phyloP scores from a whole-genome alignment of 2,113 vertebrate genomes.

The Nibea albiflora region DNA sequence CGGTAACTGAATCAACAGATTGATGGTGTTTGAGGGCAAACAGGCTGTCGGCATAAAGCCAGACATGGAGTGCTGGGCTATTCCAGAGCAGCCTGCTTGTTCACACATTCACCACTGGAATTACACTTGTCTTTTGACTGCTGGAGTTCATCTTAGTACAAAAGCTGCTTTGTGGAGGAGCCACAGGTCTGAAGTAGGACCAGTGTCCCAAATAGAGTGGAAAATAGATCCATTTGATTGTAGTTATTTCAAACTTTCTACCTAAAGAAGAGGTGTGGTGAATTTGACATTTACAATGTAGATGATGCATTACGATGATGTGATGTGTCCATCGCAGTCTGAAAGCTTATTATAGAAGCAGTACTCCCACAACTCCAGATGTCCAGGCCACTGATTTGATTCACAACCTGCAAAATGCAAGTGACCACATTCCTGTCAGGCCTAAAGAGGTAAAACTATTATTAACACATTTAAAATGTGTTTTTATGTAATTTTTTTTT shows the following conservation, averaged over 20 bases:
- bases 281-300: not conserved
- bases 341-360: not conserved
- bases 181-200: not conserved
- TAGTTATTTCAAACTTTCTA: not conserved
- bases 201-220: not conserved
- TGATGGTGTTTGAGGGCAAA: conserved; percentile 59
- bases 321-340: not conserved
- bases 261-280: not conserved
- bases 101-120: conserved; percentile 22
- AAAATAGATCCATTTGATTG: not conserved
- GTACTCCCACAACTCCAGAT: no score
- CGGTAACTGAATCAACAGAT: conserved; percentile 49
- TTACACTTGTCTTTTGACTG: conserved; percentile 24
- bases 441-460: no score
- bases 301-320: not conserved
- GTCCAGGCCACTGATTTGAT: no score
- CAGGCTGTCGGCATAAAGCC: conserved; percentile 32
- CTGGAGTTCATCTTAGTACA: conserved; percentile 22
- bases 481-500: no score
- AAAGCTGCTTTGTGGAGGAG: conserved; percentile 19
- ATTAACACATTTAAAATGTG: no score
- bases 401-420: no score
- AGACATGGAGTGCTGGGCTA: conserved; percentile 12
- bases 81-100: conserved; percentile 15
- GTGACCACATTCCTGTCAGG: no score